phyloP scores from a whole-genome alignment of 1,140 invertebrate species.

The Bombyx mandarina region DNA sequence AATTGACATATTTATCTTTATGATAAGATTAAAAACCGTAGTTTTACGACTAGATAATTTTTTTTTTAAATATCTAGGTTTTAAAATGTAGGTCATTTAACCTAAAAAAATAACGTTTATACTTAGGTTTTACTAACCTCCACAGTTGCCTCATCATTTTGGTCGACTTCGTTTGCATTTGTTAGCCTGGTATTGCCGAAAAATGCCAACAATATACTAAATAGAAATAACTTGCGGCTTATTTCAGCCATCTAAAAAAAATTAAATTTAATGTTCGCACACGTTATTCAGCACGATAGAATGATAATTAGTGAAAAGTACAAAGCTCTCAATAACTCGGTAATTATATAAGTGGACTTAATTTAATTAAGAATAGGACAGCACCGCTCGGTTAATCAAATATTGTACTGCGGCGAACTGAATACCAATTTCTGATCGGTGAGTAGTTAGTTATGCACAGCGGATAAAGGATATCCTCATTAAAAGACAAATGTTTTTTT shows the following conservation, averaged over 20 bases:
- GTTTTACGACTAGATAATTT: too few species aligned
- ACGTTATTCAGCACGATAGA: neutral
- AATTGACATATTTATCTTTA: too few species aligned
- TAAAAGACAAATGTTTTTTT: conserved; percentile 15
- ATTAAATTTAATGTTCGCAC: neutral
- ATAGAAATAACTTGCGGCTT: conserved; percentile 28
- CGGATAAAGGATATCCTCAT: conserved; percentile 55
- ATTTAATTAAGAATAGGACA: neutral
- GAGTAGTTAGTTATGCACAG: conserved; percentile 5
- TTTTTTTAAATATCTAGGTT: too few species aligned
- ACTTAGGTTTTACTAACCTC: conserved; percentile 40
- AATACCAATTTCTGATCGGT: neutral
- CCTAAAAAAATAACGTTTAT: conserved; percentile 7
- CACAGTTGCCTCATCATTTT: conserved; percentile 44
- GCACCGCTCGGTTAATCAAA: neutral
- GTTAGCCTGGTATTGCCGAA: conserved; percentile 17
- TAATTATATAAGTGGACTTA: neutral
- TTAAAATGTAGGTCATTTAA: conserved; percentile 17
- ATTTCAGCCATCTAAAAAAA: conserved; percentile 56
- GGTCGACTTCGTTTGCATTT: conserved; percentile 30
- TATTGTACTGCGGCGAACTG: neutral
- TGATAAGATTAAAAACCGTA: too few species aligned
- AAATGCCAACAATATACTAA: conserved; percentile 38
- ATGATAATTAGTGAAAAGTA: too few species aligned
- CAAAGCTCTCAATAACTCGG: neutral